Conservation (phyloP, 2,113 vertebrate species). For the Chloropsis hardwickii region DNA sequence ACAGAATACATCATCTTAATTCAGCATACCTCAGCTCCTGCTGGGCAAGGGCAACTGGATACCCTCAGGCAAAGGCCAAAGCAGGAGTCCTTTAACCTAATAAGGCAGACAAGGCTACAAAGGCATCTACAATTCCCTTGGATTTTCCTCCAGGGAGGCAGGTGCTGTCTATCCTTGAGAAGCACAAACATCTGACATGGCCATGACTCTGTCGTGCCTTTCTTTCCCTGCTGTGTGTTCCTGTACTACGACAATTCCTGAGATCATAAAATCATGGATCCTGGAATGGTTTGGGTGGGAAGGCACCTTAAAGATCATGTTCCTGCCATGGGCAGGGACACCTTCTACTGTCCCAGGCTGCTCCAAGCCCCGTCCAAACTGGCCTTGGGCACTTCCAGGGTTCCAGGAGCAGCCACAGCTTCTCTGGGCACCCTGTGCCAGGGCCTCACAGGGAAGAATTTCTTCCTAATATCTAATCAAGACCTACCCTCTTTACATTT, state of each 20-base stretch:
- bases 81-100: neutral
- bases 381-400: neutral
- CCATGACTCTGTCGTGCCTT: neutral
- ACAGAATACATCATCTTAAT: slow-evolving; percentile 5
- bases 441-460: neutral
- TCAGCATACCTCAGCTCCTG: slow-evolving; percentile 18
- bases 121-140: neutral
- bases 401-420: neutral
- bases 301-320: neutral
- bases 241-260: neutral
- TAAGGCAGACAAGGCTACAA: neutral
- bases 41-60: slow-evolving; percentile 10
- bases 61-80: neutral
- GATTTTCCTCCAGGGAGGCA: neutral
- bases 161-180: neutral
- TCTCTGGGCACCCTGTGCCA: neutral
- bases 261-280: neutral
- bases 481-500: neutral
- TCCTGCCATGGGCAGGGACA: neutral
- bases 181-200: neutral
- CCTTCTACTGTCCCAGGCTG: rapidly evolving
- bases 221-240: neutral
- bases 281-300: neutral
- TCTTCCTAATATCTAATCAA: neutral
- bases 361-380: rapidly evolving